Evolutionary conservation across 2,888 invertebrate genomes (phyloP), one percentile per base, ranked within the genome.

Genomic region (Capitulum mitella): DNA sequence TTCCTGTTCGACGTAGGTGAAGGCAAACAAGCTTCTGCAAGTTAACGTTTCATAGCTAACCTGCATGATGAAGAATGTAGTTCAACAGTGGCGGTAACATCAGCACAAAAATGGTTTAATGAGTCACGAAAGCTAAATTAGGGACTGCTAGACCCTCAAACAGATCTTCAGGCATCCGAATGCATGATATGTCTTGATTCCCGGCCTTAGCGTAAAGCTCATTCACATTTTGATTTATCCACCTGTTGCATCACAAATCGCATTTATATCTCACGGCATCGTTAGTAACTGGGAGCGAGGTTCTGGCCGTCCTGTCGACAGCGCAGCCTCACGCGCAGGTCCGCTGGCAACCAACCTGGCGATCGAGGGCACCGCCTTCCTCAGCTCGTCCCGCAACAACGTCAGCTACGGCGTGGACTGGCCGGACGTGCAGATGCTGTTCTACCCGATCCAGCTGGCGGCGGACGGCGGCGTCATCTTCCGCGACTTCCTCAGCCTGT

Each of bases 341-440:
- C 74, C 74, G 12, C 74, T 74, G 37, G 40, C 74, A 19, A 34
- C 74, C 0, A 22, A 10, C 22, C 16, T 40, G 74, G 22, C 3
- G 1, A 8, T 74, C 34, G 74, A 74, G 14, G 74, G 74, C 8
- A 40, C 40, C n/a, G 74, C 26, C 5, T 74, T 74, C 40, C 3
- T 74, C 74, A 74, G 40, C n/a, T 26, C 40, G 3, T 22, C 40
- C 40, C 22, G 12, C 10, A 74, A 74, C 74, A 74, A 74, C 40
- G 12, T 74, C 40, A 40, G 85, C 8, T 82, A 78, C 29, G 76
- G 76, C 64, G 64, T 81, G 10, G 85, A 87, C 51, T 85, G 88
- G 14, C 91, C 92, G 0, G 91, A 92, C 83, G 88, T 92, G 32
- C 92, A 92, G 84, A 90, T 86, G 82, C 89, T 90, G 78, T 90